Evolutionary conservation across 2,113 vertebrate genomes (phyloP), one percentile per base, ranked within the genome.

Genomic region (Neogale vison): DNA sequence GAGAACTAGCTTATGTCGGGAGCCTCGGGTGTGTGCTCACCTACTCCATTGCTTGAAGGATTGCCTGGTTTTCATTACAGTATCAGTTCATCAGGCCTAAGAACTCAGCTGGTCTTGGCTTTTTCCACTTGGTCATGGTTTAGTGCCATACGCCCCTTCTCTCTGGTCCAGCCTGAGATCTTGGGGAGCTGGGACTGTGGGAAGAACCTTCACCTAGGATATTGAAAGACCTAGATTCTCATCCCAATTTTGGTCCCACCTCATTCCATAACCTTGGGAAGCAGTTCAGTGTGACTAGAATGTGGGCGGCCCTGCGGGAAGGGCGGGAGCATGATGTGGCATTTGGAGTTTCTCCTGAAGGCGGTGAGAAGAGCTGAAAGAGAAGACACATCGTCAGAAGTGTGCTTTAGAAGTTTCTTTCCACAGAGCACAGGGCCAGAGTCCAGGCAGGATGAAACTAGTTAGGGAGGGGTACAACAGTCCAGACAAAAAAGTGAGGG

Each of bases 261-360:
- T 82, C 59, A 3, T 71, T 52, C 21, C 45, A 50, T 45, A 80
- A 83, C 23, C 24, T 42, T 47, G 13, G 34, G 42, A 31, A 42
- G 45, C 15, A n/a, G 12, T 45, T 36, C 4, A 7, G 4, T 23
- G 24, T 77, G 85, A 34, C 36, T 87, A 9, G 42, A 92, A 21
- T 11, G 1, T 24, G 39, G 34, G 31, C 61, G 81, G 55, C 36
- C 36, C 42, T 6, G 1, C 61, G 2, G 39, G 31, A 76, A n/a
- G 45, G n/a, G 42, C 9, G 0, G 31, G 47, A 71, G 1, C 31
- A 0, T 10, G 20, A 14, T 15, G 0, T 4, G 63, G 13, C 8
- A 3, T 50, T 88, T 91, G 45, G 39, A 50, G 74, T 93, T 93
- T 36, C 42, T 59, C 65, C 29, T 23, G 31, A 74, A 91, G 72